phyloP scores from a whole-genome alignment of 2,113 vertebrate genomes.

The Saguinus midas region DNA sequence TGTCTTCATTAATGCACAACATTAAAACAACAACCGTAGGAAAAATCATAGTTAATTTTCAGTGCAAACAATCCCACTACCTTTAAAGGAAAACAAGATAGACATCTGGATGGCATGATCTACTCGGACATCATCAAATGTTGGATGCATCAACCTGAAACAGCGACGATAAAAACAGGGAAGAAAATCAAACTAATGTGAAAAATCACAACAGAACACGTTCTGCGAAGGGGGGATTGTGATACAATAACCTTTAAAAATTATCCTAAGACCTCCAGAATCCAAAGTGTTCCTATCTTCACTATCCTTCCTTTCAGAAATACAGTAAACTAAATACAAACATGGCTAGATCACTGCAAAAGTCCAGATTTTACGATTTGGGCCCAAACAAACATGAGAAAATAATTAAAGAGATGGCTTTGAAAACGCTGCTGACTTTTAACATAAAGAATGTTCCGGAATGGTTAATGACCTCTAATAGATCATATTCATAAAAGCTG shows the following conservation, averaged over 20 bases:
- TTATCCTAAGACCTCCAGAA: neutral
- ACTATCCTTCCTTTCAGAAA: neutral
- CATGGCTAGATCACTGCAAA: neutral
- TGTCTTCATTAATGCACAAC: neutral
- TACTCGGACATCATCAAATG: neutral
- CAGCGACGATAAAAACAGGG: neutral
- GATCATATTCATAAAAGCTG: neutral
- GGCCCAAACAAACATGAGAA: conserved; percentile 28
- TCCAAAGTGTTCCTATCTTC: neutral
- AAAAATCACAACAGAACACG: neutral
- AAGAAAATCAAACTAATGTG: neutral
- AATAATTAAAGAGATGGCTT: conserved; percentile 40
- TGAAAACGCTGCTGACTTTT: neutral
- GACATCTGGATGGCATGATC: neutral
- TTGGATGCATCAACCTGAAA: neutral
- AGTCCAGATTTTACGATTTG: neutral
- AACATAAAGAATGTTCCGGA: neutral
- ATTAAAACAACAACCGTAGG: neutral
- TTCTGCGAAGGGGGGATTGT: neutral
- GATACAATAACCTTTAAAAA: neutral
- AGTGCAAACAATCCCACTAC: neutral
- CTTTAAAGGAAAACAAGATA: neutral
- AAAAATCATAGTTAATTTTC: neutral
- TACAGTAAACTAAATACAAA: neutral
- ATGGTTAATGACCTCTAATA: neutral